Evolutionary conservation across 2,888 invertebrate genomes (phyloP), one percentile per base, ranked within the genome.

Genomic region (Chirona hameri): DNA sequence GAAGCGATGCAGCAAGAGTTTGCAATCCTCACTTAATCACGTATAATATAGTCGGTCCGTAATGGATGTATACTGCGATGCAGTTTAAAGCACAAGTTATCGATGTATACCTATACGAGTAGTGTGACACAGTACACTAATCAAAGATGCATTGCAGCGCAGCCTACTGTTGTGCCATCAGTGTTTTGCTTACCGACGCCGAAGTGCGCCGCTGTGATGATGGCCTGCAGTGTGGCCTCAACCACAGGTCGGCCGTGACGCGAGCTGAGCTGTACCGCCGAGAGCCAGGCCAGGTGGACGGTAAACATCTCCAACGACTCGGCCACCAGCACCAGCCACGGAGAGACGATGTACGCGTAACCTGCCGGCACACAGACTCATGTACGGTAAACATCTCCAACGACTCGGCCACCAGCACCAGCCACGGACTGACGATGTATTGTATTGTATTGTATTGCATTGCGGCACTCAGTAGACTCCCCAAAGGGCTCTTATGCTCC

Each of bases 301-400:
- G 94, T 93, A 86, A 93, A 92, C 84, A 94, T 92, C 88, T 95
- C 94, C 85, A 94, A 88, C 81, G 91, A 89, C 87, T 94, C 94
- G 87, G 92, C 91, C 69, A 93, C 88, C 79, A 93, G 88, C n/a
- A 93, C 90, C 89, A 92, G 90, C 88, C 91, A 90, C 83, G 92
- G 92, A 83, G 91, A 90, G 48, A 84, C 46, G 76, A 76, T 76
- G 46, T 76, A 76, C 39, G 76, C 76, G 76, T 76, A 76, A 76
- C 76, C 76, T 76, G 76, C 39, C 76, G 46, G 24, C 0, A 21
- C 24, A 52, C 12, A 52, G 39, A 39, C 39, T 39, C 39, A 85
- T 93, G 93, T 85, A 94, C 89, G 0, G 94, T 93, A 86, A 93
- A 92, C 84, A 94, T 92, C 88, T 95, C 94, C 85, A 94, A 88